Evolutionary conservation across 2,797 vertebrate genomes (phyloP), one percentile per base, ranked within the genome.

Genomic region (Characodon lateralis): DNA sequence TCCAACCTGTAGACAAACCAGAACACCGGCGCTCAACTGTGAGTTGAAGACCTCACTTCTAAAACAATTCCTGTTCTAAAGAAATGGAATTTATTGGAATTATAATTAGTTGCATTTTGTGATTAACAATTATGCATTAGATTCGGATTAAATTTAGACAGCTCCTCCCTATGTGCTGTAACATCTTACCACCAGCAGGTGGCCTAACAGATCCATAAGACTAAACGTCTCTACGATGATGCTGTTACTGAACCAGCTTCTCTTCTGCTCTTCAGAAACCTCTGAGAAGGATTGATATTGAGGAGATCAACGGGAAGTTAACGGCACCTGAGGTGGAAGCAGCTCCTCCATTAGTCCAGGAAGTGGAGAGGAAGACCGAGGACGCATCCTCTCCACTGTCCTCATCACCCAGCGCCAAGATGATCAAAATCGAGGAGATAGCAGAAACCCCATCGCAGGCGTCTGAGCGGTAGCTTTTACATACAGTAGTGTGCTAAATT

Each of bases 361-460:
- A 91, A 74, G 88, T 90, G 66, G 74, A 63, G 79, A 83, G 2
- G 50, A 81, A 87, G 13, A 83, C 71, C 41, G 86, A 91, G 46
- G 91, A 89, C 2, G 82, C 86, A 35, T 77, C 86, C 0, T 91
- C 94, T 31, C 90, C 95, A 6, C 53, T 92, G 80, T 89, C 84
- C 2, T 95, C 95, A 2, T 94, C 88, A 66, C 97, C 97, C 31
- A 96, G 92, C 82, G 96, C 96, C 83, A 98, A 99, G 92, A 95
- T 98, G 76, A 94, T 97, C 83, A 98, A 97, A 93, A 97, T 98
- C 3, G 97, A 98, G 92, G 97, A 97, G 93, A 83, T 94, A 2
- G 78, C 91, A 35, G 95, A 95, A 70, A 13, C 41, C 0, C 75
- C 93, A 31, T 63, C 82, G 4, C 74, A 20, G 9, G 43, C 82